Base-by-base conservation (phyloP, 2,797 vertebrate species). In the Neostethus bicornis region DNA sequence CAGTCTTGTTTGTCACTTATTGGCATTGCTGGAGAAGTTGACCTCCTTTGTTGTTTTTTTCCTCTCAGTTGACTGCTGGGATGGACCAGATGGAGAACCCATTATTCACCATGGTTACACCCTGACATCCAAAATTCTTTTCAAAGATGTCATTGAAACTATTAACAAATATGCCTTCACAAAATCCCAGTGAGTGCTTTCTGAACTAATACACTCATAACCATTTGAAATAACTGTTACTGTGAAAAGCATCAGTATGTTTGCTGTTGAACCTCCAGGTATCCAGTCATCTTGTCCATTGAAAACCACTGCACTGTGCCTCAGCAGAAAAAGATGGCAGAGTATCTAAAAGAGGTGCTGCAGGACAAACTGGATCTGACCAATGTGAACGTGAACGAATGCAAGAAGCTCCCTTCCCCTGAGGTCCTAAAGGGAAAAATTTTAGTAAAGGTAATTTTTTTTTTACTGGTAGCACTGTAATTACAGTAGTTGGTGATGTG, bases 61-160 rank as follows among this genome's bases (percentile, higher is more conserved):
- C 59, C 11, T 49, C 14, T 38, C 66, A 96, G 95, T 96, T 90
- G 95, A 96, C 79, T 96, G 95, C 76, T 96, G 95, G 95, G 95
- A 96, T 8, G 95, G 95, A 11, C 94, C 94, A 0, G 95, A 96
- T 0, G 95, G 95, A 55, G 92, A 96, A 37, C 95, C 95, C 13
- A 96, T 96, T 42, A 92, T 96, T 79, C 95, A 96, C 77, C 95
- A 96, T 0, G 95, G 95, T 35, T 95, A 96, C 89, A 96, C 95
- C 0, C 85, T 96, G 55, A 96, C 95, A 25, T 96, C 95, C 61
- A 96, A 96, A 87, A 96, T 96, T 73, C 95, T 95, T 65, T 96
- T 96, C 83, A 91, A 92, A 81, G 95, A 96, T 0, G 94, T 96
- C 7, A 70, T 96, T 42, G 92, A 95, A 86, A 94, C 94, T 14